These are phyloP conservation scores for Geodia barretti DNA, from an alignment of 37 sponge, comb jelly and placozoan species.

Conservation along the genomic window DNA sequence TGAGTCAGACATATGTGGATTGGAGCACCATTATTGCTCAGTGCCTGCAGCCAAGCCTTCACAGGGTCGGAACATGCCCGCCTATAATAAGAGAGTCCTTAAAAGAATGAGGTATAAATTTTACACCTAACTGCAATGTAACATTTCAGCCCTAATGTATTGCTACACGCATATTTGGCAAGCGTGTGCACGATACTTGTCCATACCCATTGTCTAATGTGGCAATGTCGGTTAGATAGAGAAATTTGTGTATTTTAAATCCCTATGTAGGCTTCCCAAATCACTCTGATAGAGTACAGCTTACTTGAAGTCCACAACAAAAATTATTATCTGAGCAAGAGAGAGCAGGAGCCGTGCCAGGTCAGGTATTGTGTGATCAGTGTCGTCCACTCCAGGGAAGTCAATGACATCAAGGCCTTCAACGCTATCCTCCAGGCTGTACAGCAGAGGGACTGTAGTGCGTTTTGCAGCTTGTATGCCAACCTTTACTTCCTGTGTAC, in stretches of 20 bases:
- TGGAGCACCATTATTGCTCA: slow-evolving; percentile 23
- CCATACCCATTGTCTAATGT: too few relatives aligned
- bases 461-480: slow-evolving; percentile 49
- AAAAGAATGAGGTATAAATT: too few relatives aligned
- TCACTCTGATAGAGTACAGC: too few relatives aligned
- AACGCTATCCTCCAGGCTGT: slow-evolving; percentile 35
- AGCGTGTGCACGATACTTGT: too few relatives aligned
- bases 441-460: slow-evolving; percentile 59
- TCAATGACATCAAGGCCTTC: slow-evolving; percentile 58
- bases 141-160: too few relatives aligned
- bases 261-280: too few relatives aligned
- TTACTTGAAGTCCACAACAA: slow-evolving; percentile 63
- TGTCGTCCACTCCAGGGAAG: slow-evolving; percentile 70
- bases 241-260: too few relatives aligned
- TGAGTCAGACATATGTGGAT: slow-evolving; percentile 48
- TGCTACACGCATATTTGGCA: too few relatives aligned
- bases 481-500: slow-evolving; percentile 3
- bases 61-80: slow-evolving; percentile 31
- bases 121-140: too few relatives aligned
- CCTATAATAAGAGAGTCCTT: too few relatives aligned
- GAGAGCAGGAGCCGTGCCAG: slow-evolving; percentile 34
- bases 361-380: slow-evolving; percentile 31
- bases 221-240: too few relatives aligned
- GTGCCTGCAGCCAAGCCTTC: slow-evolving; percentile 34
- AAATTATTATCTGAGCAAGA: slow-evolving; percentile 49